phyloP scores from a whole-genome alignment of 1,140 invertebrate genomes.

The Drosophila lini region DNA sequence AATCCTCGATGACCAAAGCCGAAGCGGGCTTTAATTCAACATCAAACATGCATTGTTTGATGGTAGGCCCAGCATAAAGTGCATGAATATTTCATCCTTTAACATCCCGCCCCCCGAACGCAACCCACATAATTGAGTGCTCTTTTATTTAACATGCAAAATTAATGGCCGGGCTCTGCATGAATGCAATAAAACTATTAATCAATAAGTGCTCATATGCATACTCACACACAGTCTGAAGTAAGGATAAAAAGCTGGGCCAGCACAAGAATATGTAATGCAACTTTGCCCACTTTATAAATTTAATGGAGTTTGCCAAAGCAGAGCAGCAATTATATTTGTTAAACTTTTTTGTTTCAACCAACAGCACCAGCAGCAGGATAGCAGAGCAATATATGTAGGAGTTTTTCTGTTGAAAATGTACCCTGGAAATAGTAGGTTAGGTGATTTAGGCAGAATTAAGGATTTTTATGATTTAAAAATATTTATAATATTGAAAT shows the following conservation, averaged over 20 bases:
- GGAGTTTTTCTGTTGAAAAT: background rate
- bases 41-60: slow-evolving; percentile 53
- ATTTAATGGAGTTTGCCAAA: slow-evolving; percentile 68
- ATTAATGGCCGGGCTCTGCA: slow-evolving; percentile 63
- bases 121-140: slow-evolving; percentile 68
- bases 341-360: slow-evolving; percentile 65
- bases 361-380: slow-evolving; percentile 25
- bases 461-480: background rate
- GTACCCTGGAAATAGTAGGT: background rate
- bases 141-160: slow-evolving; percentile 73
- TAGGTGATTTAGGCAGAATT: background rate
- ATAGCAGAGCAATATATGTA: slow-evolving; percentile 7
- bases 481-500: no score
- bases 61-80: slow-evolving; percentile 35
- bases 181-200: slow-evolving; percentile 74
- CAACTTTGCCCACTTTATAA: slow-evolving; percentile 66
- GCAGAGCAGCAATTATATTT: slow-evolving; percentile 74
- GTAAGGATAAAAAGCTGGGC: slow-evolving; percentile 28
- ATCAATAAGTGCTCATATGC: slow-evolving; percentile 65
- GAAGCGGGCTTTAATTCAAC: slow-evolving; percentile 32
- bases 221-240: slow-evolving; percentile 15
- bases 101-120: slow-evolving; percentile 12
- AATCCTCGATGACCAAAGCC: slow-evolving; percentile 1
- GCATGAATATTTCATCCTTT: slow-evolving; percentile 47
- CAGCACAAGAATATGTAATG: slow-evolving; percentile 19